Percentiles rank a stretch among this genome's conserved stretches.
These are phyloP conservation scores for Chymomyza fuscimana DNA, from an alignment of 2,888 invertebrate genomes.

Conservation along the genomic window DNA sequence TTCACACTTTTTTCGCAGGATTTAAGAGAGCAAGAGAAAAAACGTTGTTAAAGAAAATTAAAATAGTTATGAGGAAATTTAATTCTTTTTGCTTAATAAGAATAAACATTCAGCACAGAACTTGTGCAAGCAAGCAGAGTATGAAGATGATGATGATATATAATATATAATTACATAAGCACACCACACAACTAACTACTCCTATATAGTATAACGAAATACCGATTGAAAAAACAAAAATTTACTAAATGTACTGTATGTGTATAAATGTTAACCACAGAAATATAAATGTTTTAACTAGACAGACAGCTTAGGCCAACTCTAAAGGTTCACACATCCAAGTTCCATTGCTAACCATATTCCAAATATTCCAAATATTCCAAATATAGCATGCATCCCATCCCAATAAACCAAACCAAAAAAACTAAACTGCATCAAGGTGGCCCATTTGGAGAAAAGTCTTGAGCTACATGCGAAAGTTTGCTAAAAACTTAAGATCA, in stretches of 20 bases:
- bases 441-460: background rate
- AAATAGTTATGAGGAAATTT: background rate
- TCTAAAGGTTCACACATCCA: background rate
- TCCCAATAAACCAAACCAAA: too few relatives aligned
- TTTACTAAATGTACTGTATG: background rate
- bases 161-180: background rate
- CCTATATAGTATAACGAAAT: background rate
- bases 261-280: background rate
- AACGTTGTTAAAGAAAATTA: background rate
- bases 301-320: background rate
- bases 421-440: too few relatives aligned
- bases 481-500: too few relatives aligned
- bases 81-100: background rate
- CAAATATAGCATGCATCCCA: background rate
- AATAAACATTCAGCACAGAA: background rate
- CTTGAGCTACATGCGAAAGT: too few relatives aligned
- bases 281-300: background rate
- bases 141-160: background rate
- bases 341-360: background rate
- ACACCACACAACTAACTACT: background rate
- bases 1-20: background rate
- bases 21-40: background rate
- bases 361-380: too few relatives aligned
- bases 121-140: background rate
- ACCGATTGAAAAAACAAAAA: background rate